Evolutionary conservation across 1,140 invertebrate genomes (phyloP), one percentile per base, ranked within the genome.

Genomic region (Temnothorax curvispinosus): DNA sequence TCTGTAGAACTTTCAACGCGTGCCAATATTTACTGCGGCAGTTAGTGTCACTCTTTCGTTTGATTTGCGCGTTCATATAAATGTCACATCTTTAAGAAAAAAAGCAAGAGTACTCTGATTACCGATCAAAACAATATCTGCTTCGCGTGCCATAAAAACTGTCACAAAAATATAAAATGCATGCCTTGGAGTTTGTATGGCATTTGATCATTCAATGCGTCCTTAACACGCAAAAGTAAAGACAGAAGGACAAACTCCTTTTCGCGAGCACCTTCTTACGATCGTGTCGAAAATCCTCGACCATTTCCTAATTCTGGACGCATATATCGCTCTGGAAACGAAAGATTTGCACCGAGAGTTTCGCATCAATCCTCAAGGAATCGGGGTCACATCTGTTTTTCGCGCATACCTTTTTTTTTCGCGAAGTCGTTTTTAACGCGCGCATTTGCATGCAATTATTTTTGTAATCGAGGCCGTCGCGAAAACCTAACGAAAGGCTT

Each of bases 391-490:
- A 62, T 88, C 77, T 90, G 90, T 11, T 72, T 50, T 47, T 91
- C 27, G 38, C 52, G 38, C n/a, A 9, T 85, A 32, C 7, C n/a
- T 80, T 41, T 82, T 82, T 82, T 88, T 80, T 80, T 71, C 32
- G 38, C 72, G 5, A 62, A 82, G 64, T 78, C 52, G 21, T 74
- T 64, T 18, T 50, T 60, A 62, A 80, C 52, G n/a, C 11, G 15
- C 8, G 35, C 56, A 52, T 80, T 80, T 77, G 67, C 87, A 90
- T 67, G 21, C 74, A 72, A 90, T 92, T 92, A 92, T 92, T 92
- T 92, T 91, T 80, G 62, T 78, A 64, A 91, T 91, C 81, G 88
- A 92, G 88, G 89, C 80, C 86, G 35, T 80, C 89, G 87, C 62
- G 82, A 69, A 69, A 64, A 64, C 72, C 62, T 75, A 35, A 69